Evolutionary conservation across 2,888 invertebrate species (phyloP), one percentile per base, ranked within the genome.

Genomic region (Empis stercorea): DNA sequence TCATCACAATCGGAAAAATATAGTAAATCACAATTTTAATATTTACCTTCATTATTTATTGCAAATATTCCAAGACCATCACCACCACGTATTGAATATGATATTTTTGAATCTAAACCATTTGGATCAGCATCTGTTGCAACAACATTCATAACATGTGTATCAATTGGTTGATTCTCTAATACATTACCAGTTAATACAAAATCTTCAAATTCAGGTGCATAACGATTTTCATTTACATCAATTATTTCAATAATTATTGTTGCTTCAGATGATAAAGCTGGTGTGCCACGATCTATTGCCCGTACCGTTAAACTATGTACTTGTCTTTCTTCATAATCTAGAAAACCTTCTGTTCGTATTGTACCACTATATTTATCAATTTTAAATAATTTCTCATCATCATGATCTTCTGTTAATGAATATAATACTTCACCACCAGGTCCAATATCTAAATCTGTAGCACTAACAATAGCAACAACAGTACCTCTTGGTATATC

Each of bases 51-150:
- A 61, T 81, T 80, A 65, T 94, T 93, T 52, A 97, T 87, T 57
- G 84, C 78, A 75, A 97, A 97, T 56, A 86, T 79, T 23, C 95
- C 93, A 60, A 94, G 76, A 36, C 96, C 96, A 61, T 87, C 83
- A 42, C 95, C 95, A 44, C 84, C 89, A 37, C 84, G 74, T 56
- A 94, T 83, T 58, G 84, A 86, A 73, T 94, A 96, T 47, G 81
- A 79, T 49, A 95, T 76, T 55, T 82, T 79, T 46, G 86, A 84
- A 68, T 91, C 87, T 30, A 83, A 80, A 16, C 86, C 86, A 10
- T 81, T 78, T 20, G 82, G 76, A 70, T 93, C 93, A 1, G 76
- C 76, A 70, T 95, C 94, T 23, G 72, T 73, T 13, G 94, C 93
- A 16, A 75, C 75, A 39, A 92, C 81, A 52, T 76, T 78, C 61